Evolutionary conservation across 2,797 vertebrate genomes (phyloP), one percentile per base, ranked within the genome.

Genomic region (Lepilemur septentrionalis): DNA sequence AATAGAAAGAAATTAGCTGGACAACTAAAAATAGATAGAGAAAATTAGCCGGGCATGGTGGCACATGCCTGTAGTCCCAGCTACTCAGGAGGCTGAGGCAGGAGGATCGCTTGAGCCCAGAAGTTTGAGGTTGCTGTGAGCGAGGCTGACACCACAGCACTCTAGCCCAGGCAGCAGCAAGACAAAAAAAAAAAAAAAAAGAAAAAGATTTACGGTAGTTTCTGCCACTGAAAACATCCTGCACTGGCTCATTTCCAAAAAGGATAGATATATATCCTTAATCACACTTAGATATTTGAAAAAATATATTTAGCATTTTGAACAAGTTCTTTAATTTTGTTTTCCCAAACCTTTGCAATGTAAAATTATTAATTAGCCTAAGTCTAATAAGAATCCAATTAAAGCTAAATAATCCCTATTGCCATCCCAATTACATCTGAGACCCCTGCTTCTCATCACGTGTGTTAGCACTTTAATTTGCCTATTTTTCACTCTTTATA

Each of bases 341-440:
- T 81, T 90, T 41, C 20, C 63, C 65, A n/a, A n/a, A n/a, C 35
- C 79, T 96, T 81, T 96, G 70, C 52, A 93, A 96, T 91, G 96
- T 95, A 96, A 97, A 95, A 96, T 96, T 79, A 97, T 93, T 96
- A 91, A 97, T 97, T 95, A 93, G 78, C 63, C 96, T 94, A 91
- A 95, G 89, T 85, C 80, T 73, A 94, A 67, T 95, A 93, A 73
- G 85, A 69, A 91, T 79, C 85, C 94, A 94, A 91, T 96, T 96
- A 94, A 89, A 97, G 82, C 30, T 65, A 93, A 96, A 92, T n/a
- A 67, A 79, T 91, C 88, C 86, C 82, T 95, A 93, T 95, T 95
- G 97, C 88, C 93, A 63, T 92, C 91, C 95, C 91, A 15, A 76
- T 93, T 96, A 41, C 89, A 76, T 92, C 57, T 78, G 55, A 82